Percentiles rank a stretch among this genome's conserved stretches.
These are phyloP conservation scores for Dermatemys mawii DNA, from an alignment of 2,113 vertebrate genomes.

Conservation along the genomic window DNA sequence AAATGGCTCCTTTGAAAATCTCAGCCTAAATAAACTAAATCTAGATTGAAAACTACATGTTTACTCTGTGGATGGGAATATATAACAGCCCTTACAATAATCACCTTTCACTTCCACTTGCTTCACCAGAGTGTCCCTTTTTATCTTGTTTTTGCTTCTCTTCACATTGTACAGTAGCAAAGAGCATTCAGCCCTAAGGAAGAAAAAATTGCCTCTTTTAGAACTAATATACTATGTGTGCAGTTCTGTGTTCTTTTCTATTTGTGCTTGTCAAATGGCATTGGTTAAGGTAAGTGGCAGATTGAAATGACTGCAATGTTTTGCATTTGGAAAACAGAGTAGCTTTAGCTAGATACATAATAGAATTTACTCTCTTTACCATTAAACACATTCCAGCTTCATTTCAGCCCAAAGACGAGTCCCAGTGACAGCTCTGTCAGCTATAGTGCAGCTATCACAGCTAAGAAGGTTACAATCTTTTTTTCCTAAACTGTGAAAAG, in stretches of 20 bases:
- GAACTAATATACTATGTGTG: conserved; percentile 28
- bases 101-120: not conserved
- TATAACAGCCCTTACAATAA: not conserved
- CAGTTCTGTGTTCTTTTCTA: conserved; percentile 19
- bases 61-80: not conserved
- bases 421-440: not conserved
- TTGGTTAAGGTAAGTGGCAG: not conserved
- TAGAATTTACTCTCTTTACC: conserved; percentile 43
- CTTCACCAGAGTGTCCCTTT: not conserved
- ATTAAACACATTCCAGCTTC: conserved; percentile 15
- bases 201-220: not conserved
- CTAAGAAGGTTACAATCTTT: not conserved
- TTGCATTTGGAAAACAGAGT: conserved; percentile 42
- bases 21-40: not conserved
- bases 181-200: not conserved
- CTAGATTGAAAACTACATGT: not conserved
- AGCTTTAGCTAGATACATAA: conserved; percentile 27
- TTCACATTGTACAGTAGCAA: not conserved
- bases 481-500: not conserved
- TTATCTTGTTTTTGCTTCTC: not conserved
- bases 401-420: not conserved
- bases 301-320: conserved; percentile 18
- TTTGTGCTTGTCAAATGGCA: not conserved
- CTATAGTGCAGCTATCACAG: not conserved
- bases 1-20: not conserved